Percentiles rank a stretch among this genome's conserved stretches.
Conservation (phyloP, 2,888 invertebrate genomes). For the Ormyrus thymus region DNA sequence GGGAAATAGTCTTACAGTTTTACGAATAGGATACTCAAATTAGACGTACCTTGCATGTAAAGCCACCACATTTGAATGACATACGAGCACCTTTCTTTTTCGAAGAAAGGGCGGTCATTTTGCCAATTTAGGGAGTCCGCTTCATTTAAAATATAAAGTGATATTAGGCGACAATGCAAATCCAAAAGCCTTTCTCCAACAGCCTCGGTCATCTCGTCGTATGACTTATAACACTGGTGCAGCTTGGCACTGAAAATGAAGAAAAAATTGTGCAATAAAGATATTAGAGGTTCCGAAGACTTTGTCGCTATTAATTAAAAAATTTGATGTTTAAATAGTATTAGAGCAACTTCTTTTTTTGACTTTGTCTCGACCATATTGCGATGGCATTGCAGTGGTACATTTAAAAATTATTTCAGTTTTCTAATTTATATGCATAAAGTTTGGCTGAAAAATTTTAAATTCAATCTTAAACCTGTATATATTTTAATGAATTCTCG, state of each 20-base stretch:
- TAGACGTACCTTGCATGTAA: conserved; percentile 83
- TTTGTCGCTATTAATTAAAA: background rate
- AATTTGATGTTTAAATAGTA: conserved; percentile 20
- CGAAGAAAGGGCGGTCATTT: conserved; percentile 80
- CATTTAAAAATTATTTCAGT: too few relatives aligned
- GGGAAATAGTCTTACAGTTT: background rate
- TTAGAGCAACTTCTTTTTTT: background rate
- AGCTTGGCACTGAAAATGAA: conserved; percentile 66
- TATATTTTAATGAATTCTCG: too few relatives aligned
- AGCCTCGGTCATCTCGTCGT: conserved; percentile 89
- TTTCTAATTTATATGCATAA: too few relatives aligned
- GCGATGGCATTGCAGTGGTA: too few relatives aligned
- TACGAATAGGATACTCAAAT: background rate
- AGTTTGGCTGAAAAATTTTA: too few relatives aligned
- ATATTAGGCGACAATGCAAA: conserved; percentile 85
- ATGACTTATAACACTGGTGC: conserved; percentile 82
- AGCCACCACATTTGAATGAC: conserved; percentile 93
- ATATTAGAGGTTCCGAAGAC: background rate
- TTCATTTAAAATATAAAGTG: conserved; percentile 88
- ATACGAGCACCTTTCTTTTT: conserved; percentile 86
- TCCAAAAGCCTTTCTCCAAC: conserved; percentile 88
- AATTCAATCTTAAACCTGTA: too few relatives aligned
- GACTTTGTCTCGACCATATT: too few relatives aligned
- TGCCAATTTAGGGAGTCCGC: conserved; percentile 87
- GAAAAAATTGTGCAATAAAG: background rate